Conservation (phyloP, 1,140 invertebrate species). For the Halyomorpha halys region DNA sequence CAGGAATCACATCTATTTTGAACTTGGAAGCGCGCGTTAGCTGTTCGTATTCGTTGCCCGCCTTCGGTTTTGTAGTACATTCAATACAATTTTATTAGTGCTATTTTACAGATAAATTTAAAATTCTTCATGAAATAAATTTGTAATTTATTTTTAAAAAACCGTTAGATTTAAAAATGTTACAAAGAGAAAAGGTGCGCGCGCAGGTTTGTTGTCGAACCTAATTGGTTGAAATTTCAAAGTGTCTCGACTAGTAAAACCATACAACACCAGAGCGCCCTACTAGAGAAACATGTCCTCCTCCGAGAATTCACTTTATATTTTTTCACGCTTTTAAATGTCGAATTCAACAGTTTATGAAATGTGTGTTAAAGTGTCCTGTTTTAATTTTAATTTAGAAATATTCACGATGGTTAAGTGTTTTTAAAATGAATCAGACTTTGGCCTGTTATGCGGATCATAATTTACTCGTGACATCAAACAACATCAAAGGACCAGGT, state of each 20-base stretch:
- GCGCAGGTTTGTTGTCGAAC: not conserved
- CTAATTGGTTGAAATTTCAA: constrained; percentile 26
- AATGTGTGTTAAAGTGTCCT: constrained; percentile 20
- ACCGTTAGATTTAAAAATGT: too few species aligned
- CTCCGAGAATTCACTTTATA: not conserved
- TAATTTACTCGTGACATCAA: constrained; percentile 24
- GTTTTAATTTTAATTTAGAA: constrained; percentile 23
- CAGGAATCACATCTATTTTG: too few species aligned
- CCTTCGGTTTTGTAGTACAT: too few species aligned
- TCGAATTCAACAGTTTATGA: constrained; percentile 6
- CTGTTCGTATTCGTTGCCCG: too few species aligned
- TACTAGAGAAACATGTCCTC: constrained; percentile 25
- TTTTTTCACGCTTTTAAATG: constrained; percentile 13
- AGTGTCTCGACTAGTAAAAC: constrained; percentile 10
- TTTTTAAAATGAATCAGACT: constrained; percentile 21
- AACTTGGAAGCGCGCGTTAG: too few species aligned
- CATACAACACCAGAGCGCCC: constrained; percentile 24
- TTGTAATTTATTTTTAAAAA: too few species aligned
- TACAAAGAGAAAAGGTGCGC: constrained; percentile 2
- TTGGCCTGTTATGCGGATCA: constrained; percentile 11
- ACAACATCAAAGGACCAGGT: constrained; percentile 28
- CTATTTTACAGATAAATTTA: too few species aligned
- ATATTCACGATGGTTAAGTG: constrained; percentile 25
- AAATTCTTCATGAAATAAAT: too few species aligned
- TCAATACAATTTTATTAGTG: too few species aligned